Base-by-base conservation (phyloP, 1,140 invertebrate genomes). In the Danaus melanippus region DNA sequence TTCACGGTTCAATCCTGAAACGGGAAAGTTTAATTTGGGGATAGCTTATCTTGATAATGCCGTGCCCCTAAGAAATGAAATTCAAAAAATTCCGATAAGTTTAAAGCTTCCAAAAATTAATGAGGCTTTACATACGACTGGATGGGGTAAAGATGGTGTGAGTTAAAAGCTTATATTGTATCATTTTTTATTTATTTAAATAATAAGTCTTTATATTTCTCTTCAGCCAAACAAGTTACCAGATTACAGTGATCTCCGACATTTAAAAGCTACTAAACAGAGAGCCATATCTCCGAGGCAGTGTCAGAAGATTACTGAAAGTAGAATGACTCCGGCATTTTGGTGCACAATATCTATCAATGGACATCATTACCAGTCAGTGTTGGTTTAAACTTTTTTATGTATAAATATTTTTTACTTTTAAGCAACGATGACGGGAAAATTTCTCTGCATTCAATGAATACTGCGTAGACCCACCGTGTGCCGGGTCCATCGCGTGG, bases 141-240 rank as follows among this genome's bases (percentile, higher is more conserved):
- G 66, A 9, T 68, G 66, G 66, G 62, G 66, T 0, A 68, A 68
- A 17, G 50, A 64, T 56, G 44, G 17, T 21, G 66, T 65, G 47
- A 64, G 66, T 60, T 10, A 52, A 5, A 32, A 42, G 21, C 21
- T 12, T 12, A 12, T n/a, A 8, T 40, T 39, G 10, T 50, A 50
- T 8, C 7, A 2, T 32, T 21, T 32, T 32, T 32, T 3, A 32
- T 32, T 32, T 9, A 42, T 12, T 12, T 8, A 9, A 12, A 50
- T 0, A 42, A 50, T 50, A 15, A 47, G 9, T 9, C 12, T 46
- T 15, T 43, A 43, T 21, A 11, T 7, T 32, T 43, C 21, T 8
- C 52, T 56, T 39, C 41, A 64, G 53, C 51, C 43, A 3, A 12
- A n/a, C 1, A 53, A 57, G 7, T 7, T 62, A 9, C 56, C 56